Base-by-base conservation (phyloP, 37 sponge, comb jelly and placozoan genomes). In the Agelas oroides region DNA sequence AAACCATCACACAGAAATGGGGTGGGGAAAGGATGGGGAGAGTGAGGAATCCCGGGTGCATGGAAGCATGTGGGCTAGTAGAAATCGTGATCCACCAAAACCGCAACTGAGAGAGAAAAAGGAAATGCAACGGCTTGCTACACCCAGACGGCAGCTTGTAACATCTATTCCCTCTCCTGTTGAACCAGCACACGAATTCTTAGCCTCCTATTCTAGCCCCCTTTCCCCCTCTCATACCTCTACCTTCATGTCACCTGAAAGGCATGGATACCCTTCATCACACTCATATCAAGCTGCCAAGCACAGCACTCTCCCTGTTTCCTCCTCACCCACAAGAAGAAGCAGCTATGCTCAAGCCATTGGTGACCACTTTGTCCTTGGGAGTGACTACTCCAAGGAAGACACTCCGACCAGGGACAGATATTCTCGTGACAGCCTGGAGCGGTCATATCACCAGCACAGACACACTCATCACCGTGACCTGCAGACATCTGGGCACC, bases 51-150 rank as follows among this genome's bases (percentile, higher is more conserved):
- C 28, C 27, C 24, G 76, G 32, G 76, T 33, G 17, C 31, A 27
- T 21, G 84, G 84, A 25, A 84, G 75, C 75, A 65, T 84, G 52
- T 84, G 75, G 84, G 59, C 83, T 25, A 18, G 20, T 8, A 28
- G 37, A 70, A 80, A 69, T 37, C 46, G 46, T 12, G 46, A 46
- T 12, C 46, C 3, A 18, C 59, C 19, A 33, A 24, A 28, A 59
- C 54, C 16, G 70, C 46, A 23, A 59, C 53, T 23, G 2, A 37
- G 53, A 40, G 72, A 71, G 15, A 40, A 25, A 8, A 61, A 61
- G 11, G 53, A 24, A 53, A 71, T 15, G 21, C 18, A 5, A 13
- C 1, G 20, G 41, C 21, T 38, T n/a, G 53, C 46, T 12, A 46
- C 3, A 8, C 46, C 46, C 3, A 46, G 46, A 40, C 23, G 8